A percentile compares a stretch with the other conserved stretches of the same genome.
Evolutionary conservation across 64 coral and sea anemone genomes (phyloP).

Genomic region (Actinia tenebrosa): DNA sequence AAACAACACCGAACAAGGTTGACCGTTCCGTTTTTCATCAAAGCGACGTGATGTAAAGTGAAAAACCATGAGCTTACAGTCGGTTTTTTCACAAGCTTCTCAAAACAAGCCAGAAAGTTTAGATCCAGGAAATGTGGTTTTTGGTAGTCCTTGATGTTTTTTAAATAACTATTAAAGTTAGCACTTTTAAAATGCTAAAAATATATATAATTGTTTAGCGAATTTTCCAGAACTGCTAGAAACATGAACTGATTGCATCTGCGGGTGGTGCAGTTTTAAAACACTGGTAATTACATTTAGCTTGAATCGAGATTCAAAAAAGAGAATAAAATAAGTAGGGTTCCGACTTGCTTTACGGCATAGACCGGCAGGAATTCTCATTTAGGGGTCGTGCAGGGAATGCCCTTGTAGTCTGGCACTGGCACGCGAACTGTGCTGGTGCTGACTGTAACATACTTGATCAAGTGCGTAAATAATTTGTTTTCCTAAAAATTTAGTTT

Average conservation of each 20-base stretch:
- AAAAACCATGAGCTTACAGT: not conserved
- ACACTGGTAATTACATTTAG: not conserved
- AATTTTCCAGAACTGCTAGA: not conserved
- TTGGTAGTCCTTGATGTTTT: no score
- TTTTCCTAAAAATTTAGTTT: no score
- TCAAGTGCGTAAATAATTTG: no score
- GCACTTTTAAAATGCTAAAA: no score
- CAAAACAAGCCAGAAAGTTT: not conserved
- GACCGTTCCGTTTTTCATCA: constrained; percentile 10
- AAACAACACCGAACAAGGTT: constrained; percentile 13
- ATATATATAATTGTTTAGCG: no score
- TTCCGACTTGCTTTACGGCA: not conserved
- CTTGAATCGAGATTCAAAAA: not conserved
- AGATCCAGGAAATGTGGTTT: not conserved
- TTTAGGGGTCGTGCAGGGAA: not conserved
- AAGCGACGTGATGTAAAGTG: not conserved
- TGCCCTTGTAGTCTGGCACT: not conserved
- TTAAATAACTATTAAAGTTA: no score
- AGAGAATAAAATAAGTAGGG: not conserved
- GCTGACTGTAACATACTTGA: no score
- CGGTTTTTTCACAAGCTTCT: not conserved
- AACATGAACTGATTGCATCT: not conserved
- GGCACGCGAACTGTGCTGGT: not conserved
- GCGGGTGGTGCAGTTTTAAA: not conserved
- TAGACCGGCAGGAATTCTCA: not conserved